Percentiles rank a stretch among this genome's conserved stretches.
Evolutionary conservation across 2,888 invertebrate genomes (phyloP).

Genomic region (Teinopalpus imperialis): DNA sequence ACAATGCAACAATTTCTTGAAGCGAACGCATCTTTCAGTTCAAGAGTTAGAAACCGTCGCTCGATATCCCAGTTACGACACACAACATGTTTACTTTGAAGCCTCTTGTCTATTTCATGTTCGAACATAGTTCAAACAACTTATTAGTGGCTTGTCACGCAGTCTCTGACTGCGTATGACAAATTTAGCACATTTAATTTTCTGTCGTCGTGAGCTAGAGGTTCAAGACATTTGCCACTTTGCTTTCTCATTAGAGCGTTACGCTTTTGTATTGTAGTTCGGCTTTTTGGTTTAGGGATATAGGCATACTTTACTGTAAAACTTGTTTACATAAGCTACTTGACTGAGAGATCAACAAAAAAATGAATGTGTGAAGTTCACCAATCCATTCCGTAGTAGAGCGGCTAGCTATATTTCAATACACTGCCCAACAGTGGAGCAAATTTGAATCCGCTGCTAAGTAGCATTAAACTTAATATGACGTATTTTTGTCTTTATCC

Average conservation of each 20-base stretch:
- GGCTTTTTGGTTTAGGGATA: constrained; percentile 7
- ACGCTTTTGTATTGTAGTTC: constrained; percentile 50
- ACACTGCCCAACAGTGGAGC: no score
- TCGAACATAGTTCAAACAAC: constrained; percentile 55
- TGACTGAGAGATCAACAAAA: no score
- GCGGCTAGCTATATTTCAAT: no score
- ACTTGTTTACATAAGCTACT: no score
- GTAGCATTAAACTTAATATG: no score
- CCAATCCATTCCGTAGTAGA: no score
- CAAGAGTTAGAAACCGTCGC: not conserved
- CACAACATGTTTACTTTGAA: constrained; percentile 25
- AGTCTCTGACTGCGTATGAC: constrained; percentile 58
- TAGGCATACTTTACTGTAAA: constrained; percentile 6
- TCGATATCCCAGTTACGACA: constrained; percentile 9
- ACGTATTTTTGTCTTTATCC: no score
- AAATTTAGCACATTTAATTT: constrained; percentile 70
- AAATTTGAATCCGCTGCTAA: no score
- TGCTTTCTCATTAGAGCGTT: constrained; percentile 74
- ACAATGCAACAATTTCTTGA: constrained; percentile 1
- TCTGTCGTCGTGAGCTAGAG: constrained; percentile 57
- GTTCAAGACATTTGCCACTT: constrained; percentile 66
- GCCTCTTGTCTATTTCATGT: constrained; percentile 26
- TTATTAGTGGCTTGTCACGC: constrained; percentile 63
- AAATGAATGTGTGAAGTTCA: no score
- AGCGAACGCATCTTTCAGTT: not conserved